Evolutionary conservation across 2,888 invertebrate genomes (phyloP), one percentile per base, ranked within the genome.

Genomic region (Ctenicera cuprea): DNA sequence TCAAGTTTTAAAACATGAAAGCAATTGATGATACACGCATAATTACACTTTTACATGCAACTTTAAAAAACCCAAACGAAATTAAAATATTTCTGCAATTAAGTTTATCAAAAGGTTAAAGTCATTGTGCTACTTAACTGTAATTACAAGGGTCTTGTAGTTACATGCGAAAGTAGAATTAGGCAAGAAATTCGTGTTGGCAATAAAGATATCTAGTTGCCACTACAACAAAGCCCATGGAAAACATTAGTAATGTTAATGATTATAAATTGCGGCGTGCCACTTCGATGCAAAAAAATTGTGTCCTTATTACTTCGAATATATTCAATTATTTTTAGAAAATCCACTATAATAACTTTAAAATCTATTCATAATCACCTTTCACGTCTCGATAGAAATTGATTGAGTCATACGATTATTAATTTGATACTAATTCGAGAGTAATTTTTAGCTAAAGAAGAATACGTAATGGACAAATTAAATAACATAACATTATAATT

Each of bases 51-150:
- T 50, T 45, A 45, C 14, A 50, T 50, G 33, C 33, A 33, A 4
- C 33, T 33, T 9, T 8, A 33, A 33, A 33, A 33, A 33, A 33
- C 33, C 8, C 33, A 33, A 9, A 33, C 33, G 9, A 33, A 4
- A 33, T 33, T 26, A 45, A 16, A 45, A n/a, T 45, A 16, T 45
- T 45, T 16, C 2, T 9, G 54, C 30, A 30, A 54, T 26, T 54
- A 54, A 30, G 7, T 14, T 26, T 30, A 30, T n/a, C 54, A 54
- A 54, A 30, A 54, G 54, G 54, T 54, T 30, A 22, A 54, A 54
- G 30, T 30, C 54, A 22, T 14, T 54, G 54, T 54, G 54, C 54
- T 14, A 54, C 45, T 54, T 54, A 54, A 54, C 30, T 33, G 11
- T 5, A 30, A 54, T 54, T 54, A 54, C 30, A 33, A 33, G 33